Base-by-base conservation (phyloP, 2,113 vertebrate species). In the Tenrec ecaudatus region DNA sequence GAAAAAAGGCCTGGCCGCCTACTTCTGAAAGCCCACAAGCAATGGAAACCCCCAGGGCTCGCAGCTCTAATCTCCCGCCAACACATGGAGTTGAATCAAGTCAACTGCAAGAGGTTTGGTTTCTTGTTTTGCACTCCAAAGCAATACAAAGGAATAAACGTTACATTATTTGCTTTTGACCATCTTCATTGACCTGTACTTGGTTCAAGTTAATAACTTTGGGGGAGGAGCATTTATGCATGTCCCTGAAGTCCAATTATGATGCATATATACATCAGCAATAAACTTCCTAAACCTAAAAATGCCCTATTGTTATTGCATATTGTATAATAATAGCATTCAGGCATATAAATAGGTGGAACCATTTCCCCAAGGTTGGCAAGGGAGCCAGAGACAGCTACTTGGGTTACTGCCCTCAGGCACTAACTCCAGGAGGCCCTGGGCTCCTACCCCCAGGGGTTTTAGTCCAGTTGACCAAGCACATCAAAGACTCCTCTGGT, bases 271-370 rank as follows among this genome's bases (percentile, higher is more conserved):
- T 64, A 89, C 62, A 75, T 88, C n/a, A 88, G 60, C 14, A 88
- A 38, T 66, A 75, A 93, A 94, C 75, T 89, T 91, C 73, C 93
- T 82, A 77, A 89, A 88, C 27, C 71, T 91, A 71, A 95, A 92
- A 94, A 73, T 22, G 23, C 47, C 25, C 20, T 87, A 82, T 92
- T 77, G 88, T 23, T 68, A 23, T 23, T 76, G 53, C 5, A 58
- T 73, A 92, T 43, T 82, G n/a, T 31, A 90, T 79, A 85, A 23
- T 79, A 85, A 23, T 27, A 86, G 9, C 36, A 20, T 27, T 77
- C 84, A 40, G 10, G 20, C n/a, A 85, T 40, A 84, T 40, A 86
- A 36, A 96, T 92, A 40, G n/a, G 84, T 91, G 78, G 57, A 25
- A 60, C 33, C 58, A 1, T 68, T 91, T 66, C 53, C 60, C 43